phyloP scores from a whole-genome alignment of 2,113 vertebrate genomes.

The Falcunculus frontatus region DNA sequence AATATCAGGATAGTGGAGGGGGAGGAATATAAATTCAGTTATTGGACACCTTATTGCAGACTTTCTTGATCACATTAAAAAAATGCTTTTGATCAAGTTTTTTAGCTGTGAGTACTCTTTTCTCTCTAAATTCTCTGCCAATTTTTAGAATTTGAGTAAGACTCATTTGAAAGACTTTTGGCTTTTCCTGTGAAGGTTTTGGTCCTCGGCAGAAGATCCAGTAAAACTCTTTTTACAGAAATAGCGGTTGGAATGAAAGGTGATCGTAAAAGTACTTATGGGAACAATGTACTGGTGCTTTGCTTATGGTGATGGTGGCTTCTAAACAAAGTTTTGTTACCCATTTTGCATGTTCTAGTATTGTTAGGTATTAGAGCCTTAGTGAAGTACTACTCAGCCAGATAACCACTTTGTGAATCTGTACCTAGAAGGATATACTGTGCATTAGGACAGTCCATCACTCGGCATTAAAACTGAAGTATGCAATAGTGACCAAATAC shows the following conservation, averaged over 20 bases:
- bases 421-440: neutral
- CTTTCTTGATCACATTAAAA: neutral
- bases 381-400: neutral
- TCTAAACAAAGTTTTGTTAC: neutral
- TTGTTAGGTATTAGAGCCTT: neutral
- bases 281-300: neutral
- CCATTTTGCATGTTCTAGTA: neutral
- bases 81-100: neutral
- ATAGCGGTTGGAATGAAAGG: neutral
- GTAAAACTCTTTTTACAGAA: neutral
- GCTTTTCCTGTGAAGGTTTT: neutral
- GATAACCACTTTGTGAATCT: neutral
- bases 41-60: neutral
- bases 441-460: neutral
- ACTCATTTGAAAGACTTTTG: neutral
- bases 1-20: neutral
- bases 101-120: neutral
- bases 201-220: neutral
- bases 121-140: neutral
- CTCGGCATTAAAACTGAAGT: neutral
- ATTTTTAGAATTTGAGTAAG: neutral
- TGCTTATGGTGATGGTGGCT: neutral
- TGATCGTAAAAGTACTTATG: fast-evolving
- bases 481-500: neutral
- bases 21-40: neutral